Evolutionary conservation across 2,797 vertebrate species (phyloP).

Genomic region (Chelon labrosus): DNA sequence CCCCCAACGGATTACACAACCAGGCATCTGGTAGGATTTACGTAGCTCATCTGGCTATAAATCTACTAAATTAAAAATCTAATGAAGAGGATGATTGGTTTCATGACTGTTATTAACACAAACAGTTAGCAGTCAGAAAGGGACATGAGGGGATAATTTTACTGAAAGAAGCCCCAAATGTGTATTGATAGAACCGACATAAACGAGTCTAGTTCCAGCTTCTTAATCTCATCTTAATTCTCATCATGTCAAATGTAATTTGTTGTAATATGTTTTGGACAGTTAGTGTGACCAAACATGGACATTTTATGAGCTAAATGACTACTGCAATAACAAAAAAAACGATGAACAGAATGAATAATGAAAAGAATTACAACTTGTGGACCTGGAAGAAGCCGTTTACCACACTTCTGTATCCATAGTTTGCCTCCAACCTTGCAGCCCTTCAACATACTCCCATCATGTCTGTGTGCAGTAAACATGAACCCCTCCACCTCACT

Average conservation of each 20-base stretch:
- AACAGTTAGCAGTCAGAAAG: neutral
- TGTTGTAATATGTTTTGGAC: too few species aligned
- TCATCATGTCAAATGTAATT: too few species aligned
- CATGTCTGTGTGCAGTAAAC: constrained; percentile 60
- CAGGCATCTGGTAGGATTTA: constrained; percentile 67
- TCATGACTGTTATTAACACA: constrained; percentile 15
- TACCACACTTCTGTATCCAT: neutral
- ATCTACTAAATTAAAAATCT: constrained; percentile 58
- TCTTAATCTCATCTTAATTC: too few species aligned
- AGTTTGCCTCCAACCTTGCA: constrained; percentile 11
- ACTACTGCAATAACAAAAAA: too few species aligned
- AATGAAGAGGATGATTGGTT: constrained; percentile 48
- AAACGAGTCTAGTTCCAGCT: neutral
- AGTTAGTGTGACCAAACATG: too few species aligned
- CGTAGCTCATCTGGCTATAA: constrained; percentile 53
- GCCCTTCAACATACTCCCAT: constrained; percentile 21
- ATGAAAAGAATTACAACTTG: neutral
- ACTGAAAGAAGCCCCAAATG: neutral
- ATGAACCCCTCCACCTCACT: constrained; percentile 34
- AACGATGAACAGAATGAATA: neutral
- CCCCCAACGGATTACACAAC: constrained; percentile 50
- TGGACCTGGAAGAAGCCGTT: neutral
- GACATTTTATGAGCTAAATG: too few species aligned
- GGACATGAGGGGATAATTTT: fast-evolving
- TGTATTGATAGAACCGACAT: neutral